A percentile compares a stretch with the other conserved stretches of the same genome.
phyloP scores from a whole-genome alignment of 35 echinoderm and acorn worm genomes.

The Ophiothrix spiculata region DNA sequence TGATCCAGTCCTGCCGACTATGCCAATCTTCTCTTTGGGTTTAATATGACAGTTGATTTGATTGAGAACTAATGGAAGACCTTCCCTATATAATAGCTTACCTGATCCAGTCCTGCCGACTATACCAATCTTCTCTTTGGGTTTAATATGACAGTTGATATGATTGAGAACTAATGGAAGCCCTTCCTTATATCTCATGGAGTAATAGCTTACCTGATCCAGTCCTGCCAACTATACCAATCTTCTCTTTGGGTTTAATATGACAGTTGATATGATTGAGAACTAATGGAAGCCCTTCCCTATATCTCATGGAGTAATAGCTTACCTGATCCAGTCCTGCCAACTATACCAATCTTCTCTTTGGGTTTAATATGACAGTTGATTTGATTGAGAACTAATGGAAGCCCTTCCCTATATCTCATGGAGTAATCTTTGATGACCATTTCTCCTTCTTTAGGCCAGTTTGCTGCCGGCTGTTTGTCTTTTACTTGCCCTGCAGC shows the following conservation, averaged over 20 bases:
- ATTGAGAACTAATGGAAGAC: conserved; percentile 71
- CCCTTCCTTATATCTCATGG: conserved; percentile 75
- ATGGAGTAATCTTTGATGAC: conserved; percentile 57
- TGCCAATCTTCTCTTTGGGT: conserved; percentile 77
- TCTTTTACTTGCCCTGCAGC: conserved; percentile 52
- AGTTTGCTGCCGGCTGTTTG: conserved; percentile 45
- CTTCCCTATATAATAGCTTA: conserved; percentile 80
- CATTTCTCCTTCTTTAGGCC: conserved; percentile 65
- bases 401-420: conserved; percentile 78
- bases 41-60: conserved; percentile 62
- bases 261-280: conserved; percentile 62
- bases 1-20: conserved; percentile 88
- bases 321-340: conserved; percentile 88
- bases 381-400: conserved; percentile 68
- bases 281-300: conserved; percentile 74
- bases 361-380: conserved; percentile 55
- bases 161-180: conserved; percentile 72
- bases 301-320: conserved; percentile 69
- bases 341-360: conserved; percentile 91
- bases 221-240: conserved; percentile 90
- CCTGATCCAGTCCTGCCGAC: conserved; percentile 92
- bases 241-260: conserved; percentile 67
- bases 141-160: conserved; percentile 61
- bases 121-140: conserved; percentile 82
- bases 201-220: conserved; percentile 82